Evolutionary conservation across 2,888 invertebrate genomes (phyloP).

Genomic region (Branchellion lobata): DNA sequence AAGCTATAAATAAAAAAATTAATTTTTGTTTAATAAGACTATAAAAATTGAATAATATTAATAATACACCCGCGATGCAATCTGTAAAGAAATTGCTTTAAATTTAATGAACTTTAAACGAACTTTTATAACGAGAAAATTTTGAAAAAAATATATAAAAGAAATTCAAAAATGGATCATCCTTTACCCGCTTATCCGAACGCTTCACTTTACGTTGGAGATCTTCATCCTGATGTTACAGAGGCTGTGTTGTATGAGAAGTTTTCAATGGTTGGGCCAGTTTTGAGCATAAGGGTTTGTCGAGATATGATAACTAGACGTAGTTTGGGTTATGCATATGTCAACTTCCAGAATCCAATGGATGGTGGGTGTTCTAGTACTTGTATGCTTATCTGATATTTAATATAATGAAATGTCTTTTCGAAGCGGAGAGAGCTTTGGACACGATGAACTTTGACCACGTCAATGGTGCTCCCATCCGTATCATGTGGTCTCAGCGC

Average conservation of each 20-base stretch:
- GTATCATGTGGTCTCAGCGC: constrained; percentile 99
- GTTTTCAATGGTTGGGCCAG: constrained; percentile 97
- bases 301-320: constrained; percentile 95
- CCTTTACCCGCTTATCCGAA: constrained; percentile 59
- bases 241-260: constrained; percentile 99
- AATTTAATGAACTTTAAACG: constrained; percentile 3
- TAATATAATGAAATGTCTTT: neutral
- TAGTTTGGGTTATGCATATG: constrained; percentile 98
- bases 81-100: constrained; percentile 9
- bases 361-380: constrained; percentile 83
- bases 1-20: constrained; percentile 41
- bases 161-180: constrained; percentile 46
- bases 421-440: constrained; percentile 89
- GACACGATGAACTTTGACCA: constrained; percentile 99
- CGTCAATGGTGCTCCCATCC: constrained; percentile 92
- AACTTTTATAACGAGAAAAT: constrained; percentile 21
- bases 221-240: constrained; percentile 94
- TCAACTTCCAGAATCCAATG: constrained; percentile 98
- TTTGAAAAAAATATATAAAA: constrained; percentile 18
- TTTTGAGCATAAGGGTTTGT: constrained; percentile 96
- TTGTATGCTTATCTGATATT: neutral
- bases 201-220: constrained; percentile 97
- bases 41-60: constrained; percentile 38
- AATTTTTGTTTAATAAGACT: constrained; percentile 26
- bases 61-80: constrained; percentile 40